phyloP scores from a whole-genome alignment of 2,888 invertebrate species.

The Boloria selene region DNA sequence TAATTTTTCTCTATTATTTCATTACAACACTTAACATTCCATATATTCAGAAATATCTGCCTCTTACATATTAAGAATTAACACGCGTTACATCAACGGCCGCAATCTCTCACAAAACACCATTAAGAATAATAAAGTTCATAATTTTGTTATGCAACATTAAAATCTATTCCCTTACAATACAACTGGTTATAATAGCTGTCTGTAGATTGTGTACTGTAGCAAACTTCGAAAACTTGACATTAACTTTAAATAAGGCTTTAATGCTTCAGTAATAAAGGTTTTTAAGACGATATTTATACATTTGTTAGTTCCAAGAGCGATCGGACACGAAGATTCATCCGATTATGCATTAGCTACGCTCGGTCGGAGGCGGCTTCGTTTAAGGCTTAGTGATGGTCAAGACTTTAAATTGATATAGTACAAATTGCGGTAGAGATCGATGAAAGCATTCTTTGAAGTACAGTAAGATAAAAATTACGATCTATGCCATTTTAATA shows the following conservation, averaged over 20 bases:
- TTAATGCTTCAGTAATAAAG: not conserved
- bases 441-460: not conserved
- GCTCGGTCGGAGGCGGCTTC: conserved; percentile 34
- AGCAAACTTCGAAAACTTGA: too few relatives aligned
- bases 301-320: conserved; percentile 10
- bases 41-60: conserved; percentile 4
- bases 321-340: conserved; percentile 34
- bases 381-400: conserved; percentile 27
- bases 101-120: conserved; percentile 6
- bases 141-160: conserved; percentile 8
- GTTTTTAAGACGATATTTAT: conserved; percentile 6
- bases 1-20: too few relatives aligned
- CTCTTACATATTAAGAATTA: conserved; percentile 40
- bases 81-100: conserved; percentile 39
- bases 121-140: not conserved
- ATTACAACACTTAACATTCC: too few relatives aligned
- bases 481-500: too few relatives aligned
- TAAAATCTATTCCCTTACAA: conserved; percentile 25
- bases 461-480: not conserved
- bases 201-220: too few relatives aligned
- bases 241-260: conserved; percentile 15
- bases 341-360: conserved; percentile 45
- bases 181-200: conserved; percentile 19
- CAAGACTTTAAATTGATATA: conserved; percentile 22
- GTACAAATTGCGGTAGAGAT: conserved; percentile 20